phyloP scores from a whole-genome alignment of 2,888 invertebrate genomes.

The Diarsia mendica region DNA sequence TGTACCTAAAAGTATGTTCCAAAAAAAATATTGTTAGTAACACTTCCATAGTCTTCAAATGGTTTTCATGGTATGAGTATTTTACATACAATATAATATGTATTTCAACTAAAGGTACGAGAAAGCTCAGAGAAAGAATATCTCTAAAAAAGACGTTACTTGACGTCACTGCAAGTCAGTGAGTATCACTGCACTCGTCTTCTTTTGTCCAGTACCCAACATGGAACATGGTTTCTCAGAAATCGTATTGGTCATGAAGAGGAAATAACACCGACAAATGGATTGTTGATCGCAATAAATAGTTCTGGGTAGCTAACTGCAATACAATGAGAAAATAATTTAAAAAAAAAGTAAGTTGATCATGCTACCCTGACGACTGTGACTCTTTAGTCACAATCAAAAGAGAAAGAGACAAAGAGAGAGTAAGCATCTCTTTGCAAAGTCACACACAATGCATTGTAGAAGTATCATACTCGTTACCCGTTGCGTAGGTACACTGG shows the following conservation, averaged over 20 bases:
- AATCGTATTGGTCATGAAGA: background rate
- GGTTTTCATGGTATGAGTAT: too few relatives aligned
- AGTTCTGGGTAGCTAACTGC: background rate
- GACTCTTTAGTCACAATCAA: too few relatives aligned
- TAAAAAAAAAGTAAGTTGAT: too few relatives aligned
- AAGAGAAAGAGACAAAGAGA: too few relatives aligned
- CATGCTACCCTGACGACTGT: too few relatives aligned
- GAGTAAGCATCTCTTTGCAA: background rate
- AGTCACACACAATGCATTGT: background rate
- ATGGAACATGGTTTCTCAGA: slow-evolving; percentile 4
- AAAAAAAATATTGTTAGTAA: background rate
- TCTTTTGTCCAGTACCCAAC: background rate
- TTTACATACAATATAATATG: too few relatives aligned
- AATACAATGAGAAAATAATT: too few relatives aligned
- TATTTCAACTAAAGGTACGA: too few relatives aligned
- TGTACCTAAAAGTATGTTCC: too few relatives aligned
- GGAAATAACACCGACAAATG: slow-evolving; percentile 6
- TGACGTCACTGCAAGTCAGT: background rate
- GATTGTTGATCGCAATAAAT: slow-evolving; percentile 7
- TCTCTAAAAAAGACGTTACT: background rate
- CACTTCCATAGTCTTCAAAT: background rate
- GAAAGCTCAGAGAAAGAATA: too few relatives aligned
- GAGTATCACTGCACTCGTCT: background rate
- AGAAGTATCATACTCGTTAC: background rate
- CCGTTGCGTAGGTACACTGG: background rate